Evolutionary conservation across 1,140 invertebrate species (phyloP).

Genomic region (Dryas iulia): DNA sequence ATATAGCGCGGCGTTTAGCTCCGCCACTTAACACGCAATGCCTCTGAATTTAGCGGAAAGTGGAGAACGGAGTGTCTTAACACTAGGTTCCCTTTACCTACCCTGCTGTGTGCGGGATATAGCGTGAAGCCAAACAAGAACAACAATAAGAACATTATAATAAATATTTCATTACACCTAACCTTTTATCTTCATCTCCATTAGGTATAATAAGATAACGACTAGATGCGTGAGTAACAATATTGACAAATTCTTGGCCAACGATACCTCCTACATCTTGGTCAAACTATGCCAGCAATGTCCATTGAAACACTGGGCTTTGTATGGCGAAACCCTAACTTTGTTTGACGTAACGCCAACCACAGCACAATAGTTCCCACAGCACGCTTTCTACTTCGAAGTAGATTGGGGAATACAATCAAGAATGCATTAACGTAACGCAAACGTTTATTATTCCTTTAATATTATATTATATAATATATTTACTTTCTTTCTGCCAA

Average conservation of each 20-base stretch:
- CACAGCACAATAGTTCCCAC: constrained; percentile 28
- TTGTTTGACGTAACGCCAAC: constrained; percentile 21
- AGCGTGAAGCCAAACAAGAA: no score
- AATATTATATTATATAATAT: neutral
- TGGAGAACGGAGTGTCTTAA: no score
- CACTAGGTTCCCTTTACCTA: no score
- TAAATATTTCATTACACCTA: neutral
- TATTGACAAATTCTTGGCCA: constrained; percentile 1
- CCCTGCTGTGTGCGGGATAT: no score
- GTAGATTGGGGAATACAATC: constrained; percentile 24
- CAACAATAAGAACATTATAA: no score
- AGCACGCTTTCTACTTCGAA: constrained; percentile 26
- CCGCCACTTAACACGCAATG: no score
- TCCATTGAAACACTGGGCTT: constrained; percentile 16
- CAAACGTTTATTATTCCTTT: constrained; percentile 6
- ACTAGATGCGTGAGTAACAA: neutral
- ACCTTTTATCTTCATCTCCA: neutral
- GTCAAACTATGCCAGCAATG: constrained; percentile 19
- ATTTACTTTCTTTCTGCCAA: neutral
- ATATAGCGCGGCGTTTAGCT: no score
- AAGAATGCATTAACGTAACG: constrained; percentile 19
- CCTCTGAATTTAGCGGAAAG: no score
- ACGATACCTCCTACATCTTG: constrained; percentile 12
- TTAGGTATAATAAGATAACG: neutral
- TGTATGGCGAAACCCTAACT: constrained; percentile 21